Base-by-base conservation (phyloP, 2,797 vertebrate genomes). In the Danio tinwini region DNA sequence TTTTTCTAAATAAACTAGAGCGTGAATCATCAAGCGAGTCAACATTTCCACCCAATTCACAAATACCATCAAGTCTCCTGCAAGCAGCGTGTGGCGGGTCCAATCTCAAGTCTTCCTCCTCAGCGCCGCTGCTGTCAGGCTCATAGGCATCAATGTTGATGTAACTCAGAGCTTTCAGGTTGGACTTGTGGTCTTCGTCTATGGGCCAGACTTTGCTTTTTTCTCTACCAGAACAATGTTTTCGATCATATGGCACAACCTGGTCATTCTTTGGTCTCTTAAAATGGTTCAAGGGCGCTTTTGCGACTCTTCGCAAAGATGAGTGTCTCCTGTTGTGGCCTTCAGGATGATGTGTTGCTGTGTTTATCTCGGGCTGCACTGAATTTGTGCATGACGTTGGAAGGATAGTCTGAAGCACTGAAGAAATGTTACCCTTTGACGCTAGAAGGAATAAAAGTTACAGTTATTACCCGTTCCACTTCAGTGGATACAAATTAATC, bases 91-190 rank as follows among this genome's bases (percentile, higher is more conserved):
- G 56, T 82, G 86, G 81, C 68, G 84, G 84, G 39, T 82, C 84
- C 29, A 68, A 76, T 65, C 72, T 83, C 65, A 64, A 76, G 42
- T 64, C 83, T 39, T 82, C 85, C 71, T 93, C 91, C 71, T 94
- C 92, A 80, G 86, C 89, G 5, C 80, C 89, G 74, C 89, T 93
- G 81, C 91, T 90, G 76, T 92, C 92, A 82, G 91, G 88, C 76
- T 94, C 85, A 5, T 88, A 89, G 82, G 90, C 93, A 74, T 94
- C 92, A 78, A 90, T 90, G 53, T 88, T 93, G 81, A 91, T 90
- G 85, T 92, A 87, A 61, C 88, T 80, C 85, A 92, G 87, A 82
- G 87, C 86, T 73, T 88, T 91, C 16, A 89, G 86, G 76, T 84
- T 81, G 21, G 39, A 42, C 8, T 65, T 76, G 19, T 65, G 74